These are phyloP conservation scores for Saimiri boliviensis DNA, from an alignment of 2,113 vertebrate species.

Conservation along the genomic window DNA sequence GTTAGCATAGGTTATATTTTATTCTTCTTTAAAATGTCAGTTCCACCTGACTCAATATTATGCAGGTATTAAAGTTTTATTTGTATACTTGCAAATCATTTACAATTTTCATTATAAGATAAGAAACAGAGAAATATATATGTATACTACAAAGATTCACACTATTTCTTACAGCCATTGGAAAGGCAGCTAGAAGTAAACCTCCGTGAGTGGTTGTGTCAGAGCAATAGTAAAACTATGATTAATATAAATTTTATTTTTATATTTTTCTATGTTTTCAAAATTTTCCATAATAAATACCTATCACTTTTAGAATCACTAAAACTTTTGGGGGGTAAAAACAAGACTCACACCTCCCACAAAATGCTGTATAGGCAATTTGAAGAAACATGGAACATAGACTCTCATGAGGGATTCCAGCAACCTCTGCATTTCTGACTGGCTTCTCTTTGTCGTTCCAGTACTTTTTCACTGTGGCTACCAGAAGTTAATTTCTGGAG, in stretches of 20 bases:
- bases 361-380: background rate
- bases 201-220: background rate
- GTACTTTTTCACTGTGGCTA: background rate
- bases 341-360: background rate
- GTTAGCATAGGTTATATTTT: background rate
- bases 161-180: background rate
- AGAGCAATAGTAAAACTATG: background rate
- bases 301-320: constrained; percentile 9
- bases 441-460: background rate
- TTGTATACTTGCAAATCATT: constrained; percentile 1
- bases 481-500: constrained; percentile 56
- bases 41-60: background rate
- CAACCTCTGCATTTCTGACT: background rate
- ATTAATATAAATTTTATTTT: constrained; percentile 13
- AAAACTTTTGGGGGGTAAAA: background rate
- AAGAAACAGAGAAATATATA: background rate
- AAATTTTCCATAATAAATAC: background rate
- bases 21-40: constrained; percentile 38
- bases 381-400: background rate
- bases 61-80: background rate
- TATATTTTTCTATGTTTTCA: background rate
- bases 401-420: background rate
- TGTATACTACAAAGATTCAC: background rate
- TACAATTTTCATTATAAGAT: background rate
- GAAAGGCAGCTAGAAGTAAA: background rate